Conservation (phyloP, 2,797 vertebrate genomes). For the Gouania willdenowi region DNA sequence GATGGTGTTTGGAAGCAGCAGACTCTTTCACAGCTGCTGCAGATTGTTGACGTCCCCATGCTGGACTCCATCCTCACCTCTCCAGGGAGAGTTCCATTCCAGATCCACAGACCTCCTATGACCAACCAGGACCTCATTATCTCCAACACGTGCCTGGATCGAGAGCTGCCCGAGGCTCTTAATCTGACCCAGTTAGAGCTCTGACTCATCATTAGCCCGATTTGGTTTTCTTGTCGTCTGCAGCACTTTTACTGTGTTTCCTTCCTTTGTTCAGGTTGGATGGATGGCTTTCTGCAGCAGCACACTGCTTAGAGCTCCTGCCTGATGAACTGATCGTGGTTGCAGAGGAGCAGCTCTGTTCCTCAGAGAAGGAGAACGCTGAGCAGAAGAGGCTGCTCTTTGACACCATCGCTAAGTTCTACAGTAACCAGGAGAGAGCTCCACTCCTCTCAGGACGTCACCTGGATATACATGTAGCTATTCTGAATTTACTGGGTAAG, state of each 20-base stretch:
- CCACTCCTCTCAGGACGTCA: slow-evolving; percentile 77
- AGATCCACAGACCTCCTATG: slow-evolving; percentile 19
- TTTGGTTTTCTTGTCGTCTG: too few species aligned
- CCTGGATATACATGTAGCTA: slow-evolving; percentile 73
- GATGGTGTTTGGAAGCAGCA: slow-evolving; percentile 85
- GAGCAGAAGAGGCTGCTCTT: slow-evolving; percentile 81
- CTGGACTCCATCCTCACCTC: slow-evolving; percentile 81
- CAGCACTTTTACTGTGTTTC: not conserved
- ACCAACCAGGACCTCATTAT: slow-evolving; percentile 78
- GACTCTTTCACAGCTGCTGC: slow-evolving; percentile 80
- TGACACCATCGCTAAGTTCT: slow-evolving; percentile 83
- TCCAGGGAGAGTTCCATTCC: slow-evolving; percentile 53
- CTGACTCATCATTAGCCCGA: too few species aligned
- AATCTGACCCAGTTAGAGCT: slow-evolving; percentile 77
- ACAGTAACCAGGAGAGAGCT: slow-evolving; percentile 75
- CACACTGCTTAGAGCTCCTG: slow-evolving; percentile 86
- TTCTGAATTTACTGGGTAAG: slow-evolving; percentile 83
- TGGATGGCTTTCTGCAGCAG: slow-evolving; percentile 78
- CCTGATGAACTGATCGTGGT: slow-evolving; percentile 82
- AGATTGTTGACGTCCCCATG: slow-evolving; percentile 81
- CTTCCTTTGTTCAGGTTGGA: slow-evolving; percentile 75
- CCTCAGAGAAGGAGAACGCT: slow-evolving; percentile 34
- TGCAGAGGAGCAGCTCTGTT: slow-evolving; percentile 76
- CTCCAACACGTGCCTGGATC: slow-evolving; percentile 83
- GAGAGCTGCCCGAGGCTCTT: slow-evolving; percentile 74